Base-by-base conservation (phyloP, 37 sponge, comb jelly and placozoan genomes). In the Spongilla lacustris region DNA sequence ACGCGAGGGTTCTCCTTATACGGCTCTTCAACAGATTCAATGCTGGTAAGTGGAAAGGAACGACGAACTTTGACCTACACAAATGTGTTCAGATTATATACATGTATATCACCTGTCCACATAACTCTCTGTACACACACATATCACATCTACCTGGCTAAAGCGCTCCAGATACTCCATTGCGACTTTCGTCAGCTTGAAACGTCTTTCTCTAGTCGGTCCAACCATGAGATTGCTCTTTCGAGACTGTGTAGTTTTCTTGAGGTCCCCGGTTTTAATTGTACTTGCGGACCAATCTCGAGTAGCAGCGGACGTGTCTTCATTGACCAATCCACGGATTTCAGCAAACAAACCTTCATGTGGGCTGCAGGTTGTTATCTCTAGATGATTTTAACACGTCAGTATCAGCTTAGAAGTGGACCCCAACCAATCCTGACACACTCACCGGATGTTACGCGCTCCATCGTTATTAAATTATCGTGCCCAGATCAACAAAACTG, bases 91-190 rank as follows among this genome's bases (percentile, higher is more conserved):
- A n/a, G n/a, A n/a, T n/a, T n/a, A n/a, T n/a, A n/a, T n/a, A n/a
- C n/a, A n/a, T n/a, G n/a, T n/a, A n/a, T n/a, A n/a, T n/a, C n/a
- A n/a, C n/a, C n/a, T n/a, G n/a, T n/a, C n/a, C n/a, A n/a, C n/a
- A n/a, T n/a, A n/a, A n/a, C n/a, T n/a, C n/a, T n/a, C n/a, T n/a
- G n/a, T n/a, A n/a, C n/a, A n/a, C n/a, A n/a, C n/a, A n/a, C n/a
- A n/a, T n/a, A n/a, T n/a, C 25, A 69, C 70, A 3, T 0, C 46
- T 85, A 58, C 50, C 49, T 85, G 90, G 29, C 86, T 90, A 36
- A 90, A 91, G 8, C 69, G 82, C 28, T 91, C 87, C 46, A 76
- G 70, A 37, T 91, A 91, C 36, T 91, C 91, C 25, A 91, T 29
- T 28, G 91, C 75, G 3, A 86, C 77, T 28, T 66, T 66, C 6